Conservation (phyloP, 2,888 invertebrate genomes). For the Cantharis nigra region DNA sequence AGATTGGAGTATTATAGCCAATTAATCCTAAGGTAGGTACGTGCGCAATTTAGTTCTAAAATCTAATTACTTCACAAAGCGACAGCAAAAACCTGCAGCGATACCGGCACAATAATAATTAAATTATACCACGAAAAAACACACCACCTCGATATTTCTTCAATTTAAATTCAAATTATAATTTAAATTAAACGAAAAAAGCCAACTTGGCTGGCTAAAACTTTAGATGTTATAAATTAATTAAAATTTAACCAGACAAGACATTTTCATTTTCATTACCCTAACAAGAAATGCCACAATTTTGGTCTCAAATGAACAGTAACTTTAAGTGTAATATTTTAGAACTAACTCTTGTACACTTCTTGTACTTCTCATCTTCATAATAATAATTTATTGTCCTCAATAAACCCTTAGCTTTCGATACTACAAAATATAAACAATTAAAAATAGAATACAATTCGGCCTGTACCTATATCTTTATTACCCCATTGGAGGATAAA, state of each 20-base stretch:
- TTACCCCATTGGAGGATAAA: neutral
- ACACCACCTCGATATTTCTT: neutral
- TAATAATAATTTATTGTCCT: neutral
- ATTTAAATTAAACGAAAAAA: neutral
- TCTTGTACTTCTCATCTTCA: neutral
- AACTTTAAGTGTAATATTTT: neutral
- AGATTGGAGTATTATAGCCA: conserved; percentile 30
- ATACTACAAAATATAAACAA: neutral
- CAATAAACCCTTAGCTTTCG: neutral
- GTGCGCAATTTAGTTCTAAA: conserved; percentile 30
- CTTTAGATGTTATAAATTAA: conserved; percentile 1
- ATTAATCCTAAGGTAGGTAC: conserved; percentile 29
- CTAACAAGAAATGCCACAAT: neutral
- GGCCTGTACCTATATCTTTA: neutral
- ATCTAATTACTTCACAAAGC: conserved; percentile 31
- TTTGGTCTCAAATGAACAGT: neutral
- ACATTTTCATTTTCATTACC: neutral
- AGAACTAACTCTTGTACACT: neutral
- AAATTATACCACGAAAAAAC: neutral
- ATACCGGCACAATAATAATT: neutral
- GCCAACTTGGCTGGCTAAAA: neutral
- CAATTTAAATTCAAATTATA: neutral
- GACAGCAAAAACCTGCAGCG: conserved; percentile 27
- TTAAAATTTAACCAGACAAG: neutral
- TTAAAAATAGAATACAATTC: neutral